These are phyloP conservation scores for Lagocephalus sceleratus DNA, from an alignment of 2,797 vertebrate species.

Conservation along the genomic window DNA sequence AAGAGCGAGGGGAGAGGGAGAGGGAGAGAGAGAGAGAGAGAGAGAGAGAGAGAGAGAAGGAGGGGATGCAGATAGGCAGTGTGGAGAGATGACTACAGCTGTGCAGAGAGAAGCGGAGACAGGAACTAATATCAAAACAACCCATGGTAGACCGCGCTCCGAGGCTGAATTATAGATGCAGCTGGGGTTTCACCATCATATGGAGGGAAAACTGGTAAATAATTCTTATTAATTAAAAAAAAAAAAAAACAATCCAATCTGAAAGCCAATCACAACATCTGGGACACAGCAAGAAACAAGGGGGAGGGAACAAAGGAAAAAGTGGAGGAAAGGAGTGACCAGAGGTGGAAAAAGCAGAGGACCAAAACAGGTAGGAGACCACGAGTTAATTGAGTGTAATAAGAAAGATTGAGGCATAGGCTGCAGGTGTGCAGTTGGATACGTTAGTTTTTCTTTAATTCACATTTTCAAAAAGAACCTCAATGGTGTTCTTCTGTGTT, in stretches of 20 bases:
- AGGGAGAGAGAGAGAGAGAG: slow-evolving; percentile 23
- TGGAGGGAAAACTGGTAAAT: slow-evolving; percentile 33
- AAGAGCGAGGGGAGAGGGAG: slow-evolving; percentile 42
- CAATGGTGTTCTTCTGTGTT: not conserved
- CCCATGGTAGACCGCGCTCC: slow-evolving; percentile 32
- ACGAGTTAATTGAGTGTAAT: slow-evolving; percentile 1
- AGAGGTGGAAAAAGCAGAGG: slow-evolving; percentile 15
- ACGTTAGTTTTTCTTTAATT: slow-evolving; percentile 1
- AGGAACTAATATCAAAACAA: slow-evolving; percentile 46
- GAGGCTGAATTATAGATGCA: slow-evolving; percentile 12
- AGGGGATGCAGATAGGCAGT: slow-evolving; percentile 32
- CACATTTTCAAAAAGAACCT: slow-evolving; percentile 5
- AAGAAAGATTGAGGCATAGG: not conserved
- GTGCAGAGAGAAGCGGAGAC: slow-evolving; percentile 76
- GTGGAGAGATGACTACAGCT: slow-evolving; percentile 74
- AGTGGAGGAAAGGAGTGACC: slow-evolving; percentile 41
- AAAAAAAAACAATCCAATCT: slow-evolving; percentile 18
- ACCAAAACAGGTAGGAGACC: slow-evolving; percentile 56
- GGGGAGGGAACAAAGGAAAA: slow-evolving; percentile 46
- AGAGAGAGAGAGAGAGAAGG: slow-evolving; percentile 5
- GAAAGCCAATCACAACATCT: slow-evolving; percentile 28
- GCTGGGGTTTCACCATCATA: slow-evolving; percentile 35
- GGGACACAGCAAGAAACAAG: slow-evolving; percentile 18
- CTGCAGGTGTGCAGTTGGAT: too few species aligned
- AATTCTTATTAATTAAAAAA: slow-evolving; percentile 21